phyloP scores from a whole-genome alignment of 2,797 vertebrate genomes.

The Epinephelus malabaricus region DNA sequence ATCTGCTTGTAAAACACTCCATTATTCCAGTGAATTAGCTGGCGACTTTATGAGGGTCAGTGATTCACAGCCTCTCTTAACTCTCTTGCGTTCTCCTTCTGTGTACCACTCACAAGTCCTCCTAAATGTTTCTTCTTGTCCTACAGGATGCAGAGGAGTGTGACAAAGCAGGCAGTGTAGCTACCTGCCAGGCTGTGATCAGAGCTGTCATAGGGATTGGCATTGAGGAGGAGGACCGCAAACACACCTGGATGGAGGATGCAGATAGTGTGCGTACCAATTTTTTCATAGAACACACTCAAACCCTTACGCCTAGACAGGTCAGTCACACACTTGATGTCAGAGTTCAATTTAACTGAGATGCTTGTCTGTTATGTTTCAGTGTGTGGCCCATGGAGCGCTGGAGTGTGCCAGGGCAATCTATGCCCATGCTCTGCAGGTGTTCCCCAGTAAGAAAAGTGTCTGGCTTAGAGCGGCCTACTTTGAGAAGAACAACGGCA shows the following conservation, averaged over 20 bases:
- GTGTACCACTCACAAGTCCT: neutral
- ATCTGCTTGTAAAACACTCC: neutral
- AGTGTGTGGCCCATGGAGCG: constrained; percentile 98
- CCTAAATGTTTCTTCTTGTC: constrained; percentile 21
- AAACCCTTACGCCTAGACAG: neutral
- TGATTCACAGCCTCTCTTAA: no score
- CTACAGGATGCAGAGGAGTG: constrained; percentile 96
- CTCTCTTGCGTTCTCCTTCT: no score
- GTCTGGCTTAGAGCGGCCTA: constrained; percentile 98
- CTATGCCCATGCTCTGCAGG: constrained; percentile 96
- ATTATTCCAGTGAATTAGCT: neutral
- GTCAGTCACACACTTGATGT: neutral
- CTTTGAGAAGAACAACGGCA: constrained; percentile 98
- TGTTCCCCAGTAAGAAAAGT: constrained; percentile 99
- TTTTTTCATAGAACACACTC: neutral
- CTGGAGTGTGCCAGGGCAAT: constrained; percentile 97
- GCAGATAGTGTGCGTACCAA: constrained; percentile 91
- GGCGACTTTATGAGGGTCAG: neutral
- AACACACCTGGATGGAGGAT: constrained; percentile 99
- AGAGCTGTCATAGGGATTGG: constrained; percentile 97
- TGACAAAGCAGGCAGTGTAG: constrained; percentile 97
- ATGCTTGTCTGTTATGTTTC: constrained; percentile 45
- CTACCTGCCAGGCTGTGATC: constrained; percentile 96
- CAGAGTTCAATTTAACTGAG: neutral
- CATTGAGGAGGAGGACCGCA: constrained; percentile 97